Percentiles rank a stretch among this genome's conserved stretches.
These are phyloP conservation scores for Ooceraea biroi DNA, from an alignment of 1,140 invertebrate species.

Conservation along the genomic window DNA sequence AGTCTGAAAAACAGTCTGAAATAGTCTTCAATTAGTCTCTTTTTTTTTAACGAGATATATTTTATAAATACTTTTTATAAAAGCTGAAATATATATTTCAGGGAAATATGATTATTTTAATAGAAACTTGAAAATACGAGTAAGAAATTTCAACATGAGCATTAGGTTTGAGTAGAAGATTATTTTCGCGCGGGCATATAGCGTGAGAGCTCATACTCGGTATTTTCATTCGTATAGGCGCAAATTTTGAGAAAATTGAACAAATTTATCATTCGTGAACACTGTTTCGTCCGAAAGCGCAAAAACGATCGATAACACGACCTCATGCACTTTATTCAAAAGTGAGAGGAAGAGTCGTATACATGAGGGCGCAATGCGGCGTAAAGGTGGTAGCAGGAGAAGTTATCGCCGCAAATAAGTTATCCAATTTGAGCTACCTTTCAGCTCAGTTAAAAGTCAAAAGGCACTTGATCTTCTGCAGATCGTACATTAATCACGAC, in stretches of 20 bases:
- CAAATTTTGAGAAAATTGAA: conserved; percentile 15
- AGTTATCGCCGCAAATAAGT: background rate
- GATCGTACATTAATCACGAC: background rate
- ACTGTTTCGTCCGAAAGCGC: background rate
- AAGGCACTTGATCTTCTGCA: background rate
- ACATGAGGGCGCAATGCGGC: conserved; percentile 63
- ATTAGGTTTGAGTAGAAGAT: background rate
- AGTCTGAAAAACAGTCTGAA: background rate
- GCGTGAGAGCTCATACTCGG: background rate
- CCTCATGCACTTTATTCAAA: conserved; percentile 39
- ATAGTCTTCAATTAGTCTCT: background rate
- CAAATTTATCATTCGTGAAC: conserved; percentile 19
- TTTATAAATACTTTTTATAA: background rate
- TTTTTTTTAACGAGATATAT: no score
- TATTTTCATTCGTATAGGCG: background rate
- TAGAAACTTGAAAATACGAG: background rate
- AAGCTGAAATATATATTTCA: background rate
- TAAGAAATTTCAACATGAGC: background rate
- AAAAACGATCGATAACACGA: conserved; percentile 40
- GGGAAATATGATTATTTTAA: background rate
- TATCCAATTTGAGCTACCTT: background rate
- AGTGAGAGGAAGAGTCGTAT: conserved; percentile 36
- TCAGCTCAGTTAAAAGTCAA: background rate
- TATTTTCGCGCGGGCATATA: background rate
- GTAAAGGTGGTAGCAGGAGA: conserved; percentile 21